Evolutionary conservation across 2,113 vertebrate genomes (phyloP), one percentile per base, ranked within the genome.

Genomic region (Salvelinus sp.): DNA sequence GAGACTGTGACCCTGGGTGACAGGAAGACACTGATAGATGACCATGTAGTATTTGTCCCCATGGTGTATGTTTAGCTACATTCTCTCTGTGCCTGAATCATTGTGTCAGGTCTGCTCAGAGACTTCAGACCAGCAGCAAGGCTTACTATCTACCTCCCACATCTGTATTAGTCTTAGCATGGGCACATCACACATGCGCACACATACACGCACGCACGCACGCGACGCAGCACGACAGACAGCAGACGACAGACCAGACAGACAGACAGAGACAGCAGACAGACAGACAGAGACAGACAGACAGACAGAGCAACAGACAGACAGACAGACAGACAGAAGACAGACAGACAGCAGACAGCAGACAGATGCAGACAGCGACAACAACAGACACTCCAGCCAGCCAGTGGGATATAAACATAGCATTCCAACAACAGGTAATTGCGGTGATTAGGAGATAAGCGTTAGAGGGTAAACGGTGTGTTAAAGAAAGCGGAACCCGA

Each of bases 371-470:
- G 12, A 16, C 48, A 50, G 12, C n/a, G n/a, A n/a, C n/a, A n/a
- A n/a, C n/a, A n/a, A 54, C 48, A 54, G 3, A 16, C 48, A 54
- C 38, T 44, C 38, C 38, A 44, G 38, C 38, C 33, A 38, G 33
- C 6, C 33, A 38, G 33, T 38, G 1, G 83, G 83, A 88, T 77
- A 76, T 83, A 86, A 44, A 10, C 38, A 44, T 87, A 69, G 77
- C 83, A 81, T 74, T 79, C 78, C 69, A 78, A 78, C 84, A 76
- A 44, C 38, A 44, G 83, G 80, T 91, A 92, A 92, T 90, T 87
- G 90, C 86, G 86, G 87, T 87, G 89, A 91, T 92, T 92, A 91
- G 84, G 81, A 84, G 90, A 89, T 90, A 88, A 91, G 80, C 62
- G 64, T 54, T 54, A 6, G 33, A 33, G 80, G 75, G 80, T 81